Base-by-base conservation (phyloP, 2,797 vertebrate species). In the Microctenopoma steveboyesi region DNA sequence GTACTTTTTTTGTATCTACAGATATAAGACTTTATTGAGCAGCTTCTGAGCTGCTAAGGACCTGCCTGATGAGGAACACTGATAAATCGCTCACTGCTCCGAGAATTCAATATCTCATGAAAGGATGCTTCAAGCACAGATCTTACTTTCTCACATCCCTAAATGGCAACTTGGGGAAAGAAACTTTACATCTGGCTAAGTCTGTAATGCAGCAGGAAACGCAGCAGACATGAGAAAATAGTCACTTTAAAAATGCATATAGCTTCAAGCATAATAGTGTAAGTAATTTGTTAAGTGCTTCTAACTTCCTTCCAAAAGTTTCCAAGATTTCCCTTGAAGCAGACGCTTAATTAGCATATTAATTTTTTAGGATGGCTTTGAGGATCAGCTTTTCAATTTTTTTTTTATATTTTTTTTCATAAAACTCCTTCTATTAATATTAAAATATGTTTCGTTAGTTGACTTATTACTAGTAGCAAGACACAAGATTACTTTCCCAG, bases 231-330 rank as follows among this genome's bases (percentile, higher is more conserved):
- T 46, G 59, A 62, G 77, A 79, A 74, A 84, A 79, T 76, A 83
- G 82, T 81, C 63, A 42, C 66, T 88, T 90, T 87, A 89, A 88
- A 91, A 86, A 89, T 86, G 83, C 85, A 89, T 86, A 85, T 82
- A 77, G 90, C 90, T 88, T 77, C 80, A 73, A 87, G 90, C 82
- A 50, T 85, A 87, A 87, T 87, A 79, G 88, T 89, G 76, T 89
- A 88, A 86, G 89, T 90, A 88, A 91, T 91, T 89, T 90, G 86
- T 87, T 91, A 89, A 91, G 87, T 88, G 90, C 85, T 89, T 88
- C 86, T 90, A 89, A 90, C 86, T 88, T 87, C 88, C 87, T 74
- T 81, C 84, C 84, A 86, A 82, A 88, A 89, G 83, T 90, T 88
- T 89, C 74, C 61, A 77, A 87, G 86, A 89, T 88, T 87, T 89